Percentiles rank a stretch among this genome's conserved stretches.
These are phyloP conservation scores for Trachops cirrhosus DNA, from an alignment of 2,797 vertebrate genomes.

Conservation along the genomic window DNA sequence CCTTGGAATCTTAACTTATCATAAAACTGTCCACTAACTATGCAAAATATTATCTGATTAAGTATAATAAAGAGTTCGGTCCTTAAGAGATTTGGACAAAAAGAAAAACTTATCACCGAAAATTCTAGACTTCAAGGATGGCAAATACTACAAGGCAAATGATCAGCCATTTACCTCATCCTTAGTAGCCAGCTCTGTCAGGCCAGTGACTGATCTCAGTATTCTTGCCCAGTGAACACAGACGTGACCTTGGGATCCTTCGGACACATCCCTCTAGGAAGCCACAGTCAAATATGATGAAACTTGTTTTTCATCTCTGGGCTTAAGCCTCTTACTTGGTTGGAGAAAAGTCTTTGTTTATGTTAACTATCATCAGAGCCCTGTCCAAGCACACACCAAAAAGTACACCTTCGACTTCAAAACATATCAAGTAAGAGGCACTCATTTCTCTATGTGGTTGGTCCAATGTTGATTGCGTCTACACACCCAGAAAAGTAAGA, in stretches of 20 bases:
- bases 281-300: not conserved
- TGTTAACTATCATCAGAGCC: not conserved
- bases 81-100: not conserved
- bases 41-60: conserved; percentile 12
- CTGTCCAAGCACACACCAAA: not conserved
- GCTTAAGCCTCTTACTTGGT: not conserved
- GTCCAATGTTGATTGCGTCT: not conserved
- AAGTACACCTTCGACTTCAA: not conserved
- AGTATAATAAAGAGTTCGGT: not conserved
- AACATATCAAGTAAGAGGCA: not conserved
- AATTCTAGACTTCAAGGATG: not conserved
- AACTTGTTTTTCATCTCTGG: not conserved
- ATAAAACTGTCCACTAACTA: not conserved
- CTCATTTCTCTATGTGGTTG: not conserved
- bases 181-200: not conserved
- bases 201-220: not conserved
- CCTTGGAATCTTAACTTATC: not conserved
- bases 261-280: not conserved
- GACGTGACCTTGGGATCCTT: not conserved
- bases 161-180: not conserved
- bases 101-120: not conserved
- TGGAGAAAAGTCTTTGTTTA: not conserved
- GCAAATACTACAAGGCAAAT: not conserved
- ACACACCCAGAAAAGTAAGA: not conserved
- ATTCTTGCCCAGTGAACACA: not conserved